phyloP scores from a whole-genome alignment of 2,888 invertebrate species.

The Eremobia ochroleuca region DNA sequence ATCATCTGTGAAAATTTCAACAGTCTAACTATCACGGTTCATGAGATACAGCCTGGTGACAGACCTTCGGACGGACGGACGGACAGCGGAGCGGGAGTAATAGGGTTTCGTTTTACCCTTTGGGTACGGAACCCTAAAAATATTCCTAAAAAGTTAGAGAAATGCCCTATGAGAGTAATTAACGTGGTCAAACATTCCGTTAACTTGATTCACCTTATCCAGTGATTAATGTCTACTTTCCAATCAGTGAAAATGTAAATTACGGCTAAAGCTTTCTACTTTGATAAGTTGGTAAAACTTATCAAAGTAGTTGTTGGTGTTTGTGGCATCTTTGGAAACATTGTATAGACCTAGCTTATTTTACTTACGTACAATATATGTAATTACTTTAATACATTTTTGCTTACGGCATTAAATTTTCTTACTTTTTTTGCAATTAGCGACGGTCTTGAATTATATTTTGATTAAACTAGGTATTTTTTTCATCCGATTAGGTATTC shows the following conservation, averaged over 20 bases:
- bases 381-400: background rate
- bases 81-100: too few species aligned
- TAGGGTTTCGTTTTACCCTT: too few species aligned
- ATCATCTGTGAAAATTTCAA: too few species aligned
- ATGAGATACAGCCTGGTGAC: too few species aligned
- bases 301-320: conserved; percentile 34
- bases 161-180: conserved; percentile 26
- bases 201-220: conserved; percentile 52
- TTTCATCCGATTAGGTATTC: too few species aligned
- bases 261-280: conserved; percentile 47
- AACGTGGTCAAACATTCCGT: conserved; percentile 46
- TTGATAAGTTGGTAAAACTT: conserved; percentile 58
- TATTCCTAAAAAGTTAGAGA: conserved; percentile 18
- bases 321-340: conserved; percentile 26
- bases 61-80: too few species aligned
- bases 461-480: too few species aligned
- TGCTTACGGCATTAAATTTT: too few species aligned
- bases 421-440: too few species aligned
- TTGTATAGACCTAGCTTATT: conserved; percentile 3
- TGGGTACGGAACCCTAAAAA: too few species aligned
- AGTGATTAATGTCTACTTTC: conserved; percentile 61
- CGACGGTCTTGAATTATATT: too few species aligned
- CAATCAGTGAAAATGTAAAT: conserved; percentile 57
- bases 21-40: too few species aligned
- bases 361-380: background rate